Evolutionary conservation across 2,888 invertebrate genomes (phyloP).

Genomic region (Therioaphis trifolii): DNA sequence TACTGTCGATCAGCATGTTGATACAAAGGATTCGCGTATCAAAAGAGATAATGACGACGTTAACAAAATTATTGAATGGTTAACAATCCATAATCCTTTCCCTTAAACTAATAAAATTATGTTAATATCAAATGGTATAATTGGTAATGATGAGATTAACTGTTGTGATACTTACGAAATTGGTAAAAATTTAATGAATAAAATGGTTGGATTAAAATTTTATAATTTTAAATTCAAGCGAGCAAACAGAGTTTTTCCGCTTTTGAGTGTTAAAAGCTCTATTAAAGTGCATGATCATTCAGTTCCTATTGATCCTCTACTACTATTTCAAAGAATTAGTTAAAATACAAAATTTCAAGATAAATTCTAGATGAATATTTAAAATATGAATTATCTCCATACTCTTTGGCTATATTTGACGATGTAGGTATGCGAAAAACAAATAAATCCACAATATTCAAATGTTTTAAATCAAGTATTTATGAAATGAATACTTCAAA

Average conservation of each 20-base stretch:
- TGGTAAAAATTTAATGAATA: not conserved
- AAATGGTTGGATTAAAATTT: conserved; percentile 2
- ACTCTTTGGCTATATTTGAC: conserved; percentile 14
- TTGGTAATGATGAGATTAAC: not conserved
- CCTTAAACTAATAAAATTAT: not conserved
- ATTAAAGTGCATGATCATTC: not conserved
- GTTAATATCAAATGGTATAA: not conserved
- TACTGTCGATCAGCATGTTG: conserved; percentile 67
- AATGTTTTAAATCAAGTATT: not conserved
- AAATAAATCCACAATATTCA: conserved; percentile 2
- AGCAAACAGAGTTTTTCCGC: not conserved
- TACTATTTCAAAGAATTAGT: conserved; percentile 17
- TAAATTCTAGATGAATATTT: conserved; percentile 3
- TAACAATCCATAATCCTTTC: conserved; percentile 9
- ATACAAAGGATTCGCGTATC: conserved; percentile 66
- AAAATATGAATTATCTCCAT: conserved; percentile 20
- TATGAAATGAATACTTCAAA: not conserved
- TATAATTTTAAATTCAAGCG: not conserved
- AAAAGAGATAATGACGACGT: conserved; percentile 20
- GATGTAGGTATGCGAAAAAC: conserved; percentile 5
- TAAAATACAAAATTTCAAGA: conserved; percentile 3
- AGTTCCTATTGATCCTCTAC: not conserved
- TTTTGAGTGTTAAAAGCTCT: not conserved
- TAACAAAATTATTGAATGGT: conserved; percentile 24
- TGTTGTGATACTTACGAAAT: not conserved